These are phyloP conservation scores for Acanthurus lineatus DNA, from an alignment of 2,797 vertebrate species.

Conservation along the genomic window DNA sequence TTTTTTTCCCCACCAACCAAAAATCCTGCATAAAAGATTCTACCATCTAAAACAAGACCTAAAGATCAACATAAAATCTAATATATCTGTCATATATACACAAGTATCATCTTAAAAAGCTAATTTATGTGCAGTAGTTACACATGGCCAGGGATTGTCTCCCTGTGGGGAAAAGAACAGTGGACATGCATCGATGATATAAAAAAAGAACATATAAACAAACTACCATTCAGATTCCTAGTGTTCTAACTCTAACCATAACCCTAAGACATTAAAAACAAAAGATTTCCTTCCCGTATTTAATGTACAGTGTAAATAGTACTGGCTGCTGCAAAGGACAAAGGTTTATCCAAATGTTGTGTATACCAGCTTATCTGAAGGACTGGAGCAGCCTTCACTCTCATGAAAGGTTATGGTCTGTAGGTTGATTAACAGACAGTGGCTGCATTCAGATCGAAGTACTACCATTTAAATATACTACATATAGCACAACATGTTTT, in stretches of 20 bases:
- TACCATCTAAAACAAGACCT: constrained; percentile 55
- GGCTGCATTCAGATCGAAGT: constrained; percentile 12
- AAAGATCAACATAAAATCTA: constrained; percentile 52
- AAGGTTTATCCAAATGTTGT: constrained; percentile 28
- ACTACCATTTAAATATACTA: constrained; percentile 22
- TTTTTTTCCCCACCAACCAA: constrained; percentile 40
- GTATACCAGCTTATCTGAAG: constrained; percentile 35
- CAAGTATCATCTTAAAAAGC: constrained; percentile 65
- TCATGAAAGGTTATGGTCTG: constrained; percentile 30
- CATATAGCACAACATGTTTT: constrained; percentile 1
- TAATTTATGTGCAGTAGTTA: constrained; percentile 71
- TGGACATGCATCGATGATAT: constrained; percentile 45
- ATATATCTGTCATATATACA: constrained; percentile 50
- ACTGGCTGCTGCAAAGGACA: constrained; percentile 21
- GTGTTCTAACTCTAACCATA: constrained; percentile 19
- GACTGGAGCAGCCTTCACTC: constrained; percentile 13
- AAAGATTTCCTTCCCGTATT: constrained; percentile 14
- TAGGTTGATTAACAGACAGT: not conserved
- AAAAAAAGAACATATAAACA: constrained; percentile 37
- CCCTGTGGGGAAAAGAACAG: constrained; percentile 59
- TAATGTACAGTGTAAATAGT: constrained; percentile 35
- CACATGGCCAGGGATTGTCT: constrained; percentile 54
- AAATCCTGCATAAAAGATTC: constrained; percentile 49
- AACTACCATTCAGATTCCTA: constrained; percentile 44
- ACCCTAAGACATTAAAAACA: constrained; percentile 22